Percentiles rank a stretch among this genome's conserved stretches.
These are phyloP conservation scores for Pseudococcus longispinus DNA, from an alignment of 2,888 invertebrate genomes.

Conservation along the genomic window DNA sequence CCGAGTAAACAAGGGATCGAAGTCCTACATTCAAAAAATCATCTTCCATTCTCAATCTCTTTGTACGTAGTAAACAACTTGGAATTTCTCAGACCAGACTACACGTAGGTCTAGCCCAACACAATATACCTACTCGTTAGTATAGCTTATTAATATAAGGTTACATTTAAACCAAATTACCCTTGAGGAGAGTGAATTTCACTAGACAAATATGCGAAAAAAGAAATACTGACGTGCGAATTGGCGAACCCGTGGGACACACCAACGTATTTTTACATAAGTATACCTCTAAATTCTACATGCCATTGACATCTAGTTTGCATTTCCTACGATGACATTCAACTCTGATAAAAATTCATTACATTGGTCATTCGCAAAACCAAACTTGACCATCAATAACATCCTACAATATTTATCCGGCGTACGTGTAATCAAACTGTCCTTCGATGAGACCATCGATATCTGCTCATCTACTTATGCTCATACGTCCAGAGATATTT, in stretches of 20 bases:
- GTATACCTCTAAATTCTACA: not conserved
- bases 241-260: not conserved
- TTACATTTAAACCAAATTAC: not conserved
- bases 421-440: not conserved
- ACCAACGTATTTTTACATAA: not conserved
- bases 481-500: too few species aligned
- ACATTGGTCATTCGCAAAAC: not conserved
- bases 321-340: slow-evolving; percentile 17
- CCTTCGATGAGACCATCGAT: not conserved
- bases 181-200: not conserved
- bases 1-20: too few species aligned
- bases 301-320: not conserved
- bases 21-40: too few species aligned
- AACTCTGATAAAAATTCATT: slow-evolving; percentile 31
- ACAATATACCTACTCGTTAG: not conserved
- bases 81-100: too few species aligned
- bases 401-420: not conserved
- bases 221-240: not conserved
- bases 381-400: not conserved
- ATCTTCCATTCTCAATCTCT: too few species aligned
- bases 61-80: too few species aligned
- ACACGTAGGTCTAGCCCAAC: too few species aligned
- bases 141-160: not conserved
- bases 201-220: not conserved
- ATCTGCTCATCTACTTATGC: too few species aligned